These are phyloP conservation scores for Notechis scutatus DNA, from an alignment of 2,113 vertebrate genomes.

Conservation along the genomic window DNA sequence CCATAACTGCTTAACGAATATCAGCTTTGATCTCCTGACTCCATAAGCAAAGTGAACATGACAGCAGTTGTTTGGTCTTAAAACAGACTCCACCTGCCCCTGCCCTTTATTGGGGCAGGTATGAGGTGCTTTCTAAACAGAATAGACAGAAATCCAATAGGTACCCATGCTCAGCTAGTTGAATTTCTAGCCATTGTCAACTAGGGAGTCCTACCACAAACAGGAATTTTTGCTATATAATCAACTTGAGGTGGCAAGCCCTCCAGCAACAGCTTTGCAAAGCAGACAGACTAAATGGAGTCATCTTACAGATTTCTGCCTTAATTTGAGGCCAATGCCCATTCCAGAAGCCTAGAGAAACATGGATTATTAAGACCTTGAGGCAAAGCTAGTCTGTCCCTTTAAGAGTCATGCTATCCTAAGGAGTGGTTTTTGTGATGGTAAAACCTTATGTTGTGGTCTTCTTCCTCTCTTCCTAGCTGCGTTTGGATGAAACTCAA, in stretches of 20 bases:
- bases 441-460: background rate
- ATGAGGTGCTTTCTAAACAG: background rate
- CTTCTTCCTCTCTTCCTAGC: slow-evolving; percentile 55
- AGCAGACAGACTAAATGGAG: background rate
- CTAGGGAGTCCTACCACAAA: background rate
- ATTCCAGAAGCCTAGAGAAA: background rate
- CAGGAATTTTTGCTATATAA: background rate
- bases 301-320: too few species aligned
- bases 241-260: too few species aligned
- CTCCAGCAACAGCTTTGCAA: background rate
- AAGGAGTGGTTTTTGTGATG: too few species aligned
- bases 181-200: background rate
- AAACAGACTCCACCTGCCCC: too few species aligned
- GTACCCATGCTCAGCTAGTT: background rate
- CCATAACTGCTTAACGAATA: too few species aligned
- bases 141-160: background rate
- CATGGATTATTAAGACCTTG: background rate
- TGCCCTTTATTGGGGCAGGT: background rate
- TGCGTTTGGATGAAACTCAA: slow-evolving; percentile 88
- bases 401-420: background rate
- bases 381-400: background rate
- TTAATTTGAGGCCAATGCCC: background rate
- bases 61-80: background rate
- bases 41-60: too few species aligned
- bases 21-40: background rate